Conservation (phyloP, 2,888 invertebrate genomes). For the Gibbula magus region DNA sequence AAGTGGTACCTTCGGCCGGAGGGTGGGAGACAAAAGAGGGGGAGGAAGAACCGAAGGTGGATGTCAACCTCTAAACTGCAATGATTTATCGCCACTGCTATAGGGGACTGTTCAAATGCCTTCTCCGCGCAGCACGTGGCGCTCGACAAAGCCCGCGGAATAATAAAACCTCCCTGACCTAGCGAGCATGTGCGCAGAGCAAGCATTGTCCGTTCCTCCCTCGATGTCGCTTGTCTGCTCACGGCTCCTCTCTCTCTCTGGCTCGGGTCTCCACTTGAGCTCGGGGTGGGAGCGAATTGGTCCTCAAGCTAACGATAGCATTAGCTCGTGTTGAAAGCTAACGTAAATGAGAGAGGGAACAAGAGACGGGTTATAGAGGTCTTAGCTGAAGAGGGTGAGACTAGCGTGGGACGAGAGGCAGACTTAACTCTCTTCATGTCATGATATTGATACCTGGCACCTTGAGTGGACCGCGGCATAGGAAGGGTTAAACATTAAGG, state of each 20-base stretch:
- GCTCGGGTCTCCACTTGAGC: not conserved
- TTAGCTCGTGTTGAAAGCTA: slow-evolving; percentile 1
- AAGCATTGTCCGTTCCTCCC: not conserved
- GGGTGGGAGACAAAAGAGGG: not conserved
- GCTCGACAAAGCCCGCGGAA: not conserved
- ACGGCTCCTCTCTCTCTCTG: not conserved
- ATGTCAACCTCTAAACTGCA: not conserved
- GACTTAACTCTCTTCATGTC: no score
- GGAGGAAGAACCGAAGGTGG: not conserved
- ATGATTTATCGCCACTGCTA: not conserved
- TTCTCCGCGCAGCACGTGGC: not conserved
- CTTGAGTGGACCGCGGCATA: no score
- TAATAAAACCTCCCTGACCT: not conserved
- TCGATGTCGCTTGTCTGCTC: not conserved
- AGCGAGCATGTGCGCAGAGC: not conserved
- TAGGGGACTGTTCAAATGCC: not conserved
- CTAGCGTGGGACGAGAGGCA: not conserved
- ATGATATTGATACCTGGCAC: no score
- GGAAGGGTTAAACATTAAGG: no score
- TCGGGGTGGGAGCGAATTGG: not conserved
- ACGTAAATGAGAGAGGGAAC: not conserved
- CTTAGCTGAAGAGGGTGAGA: not conserved
- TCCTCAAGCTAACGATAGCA: slow-evolving; percentile 8
- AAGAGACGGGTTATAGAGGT: not conserved
- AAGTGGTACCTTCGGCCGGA: not conserved